These are phyloP conservation scores for Macrochelys suwanniensis DNA, from an alignment of 2,797 vertebrate genomes.

Conservation along the genomic window DNA sequence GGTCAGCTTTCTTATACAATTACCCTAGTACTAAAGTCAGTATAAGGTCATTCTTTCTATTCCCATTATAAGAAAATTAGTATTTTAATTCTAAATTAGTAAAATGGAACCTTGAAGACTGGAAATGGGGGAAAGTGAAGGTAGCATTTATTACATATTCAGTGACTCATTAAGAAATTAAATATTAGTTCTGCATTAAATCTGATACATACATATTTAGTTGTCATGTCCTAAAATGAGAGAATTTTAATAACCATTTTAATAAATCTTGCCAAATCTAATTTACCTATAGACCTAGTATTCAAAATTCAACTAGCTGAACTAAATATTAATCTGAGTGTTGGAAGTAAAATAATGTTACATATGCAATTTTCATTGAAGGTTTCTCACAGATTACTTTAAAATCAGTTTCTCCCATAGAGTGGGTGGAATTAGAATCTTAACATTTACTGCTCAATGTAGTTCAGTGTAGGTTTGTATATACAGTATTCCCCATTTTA, in stretches of 20 bases:
- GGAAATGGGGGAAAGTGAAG: neutral
- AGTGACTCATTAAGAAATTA: neutral
- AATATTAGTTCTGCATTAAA: neutral
- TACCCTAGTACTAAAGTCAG: neutral
- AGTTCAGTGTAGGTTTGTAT: neutral
- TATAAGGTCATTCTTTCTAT: neutral
- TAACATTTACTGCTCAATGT: neutral
- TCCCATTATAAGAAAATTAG: neutral
- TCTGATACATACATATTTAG: neutral
- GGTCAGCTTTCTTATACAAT: neutral
- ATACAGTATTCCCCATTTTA: neutral
- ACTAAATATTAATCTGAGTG: neutral
- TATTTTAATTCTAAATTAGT: neutral
- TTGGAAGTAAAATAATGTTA: neutral
- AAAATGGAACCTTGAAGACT: neutral
- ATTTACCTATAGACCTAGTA: neutral
- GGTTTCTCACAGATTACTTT: neutral
- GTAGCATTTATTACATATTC: neutral
- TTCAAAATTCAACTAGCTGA: neutral
- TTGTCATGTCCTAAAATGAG: neutral
- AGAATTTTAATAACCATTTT: neutral
- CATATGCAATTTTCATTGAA: neutral
- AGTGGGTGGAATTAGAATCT: neutral
- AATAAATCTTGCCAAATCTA: neutral
- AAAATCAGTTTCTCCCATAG: neutral